Evolutionary conservation across 2,113 vertebrate genomes (phyloP).

Genomic region (Benitochromis conjunctus): DNA sequence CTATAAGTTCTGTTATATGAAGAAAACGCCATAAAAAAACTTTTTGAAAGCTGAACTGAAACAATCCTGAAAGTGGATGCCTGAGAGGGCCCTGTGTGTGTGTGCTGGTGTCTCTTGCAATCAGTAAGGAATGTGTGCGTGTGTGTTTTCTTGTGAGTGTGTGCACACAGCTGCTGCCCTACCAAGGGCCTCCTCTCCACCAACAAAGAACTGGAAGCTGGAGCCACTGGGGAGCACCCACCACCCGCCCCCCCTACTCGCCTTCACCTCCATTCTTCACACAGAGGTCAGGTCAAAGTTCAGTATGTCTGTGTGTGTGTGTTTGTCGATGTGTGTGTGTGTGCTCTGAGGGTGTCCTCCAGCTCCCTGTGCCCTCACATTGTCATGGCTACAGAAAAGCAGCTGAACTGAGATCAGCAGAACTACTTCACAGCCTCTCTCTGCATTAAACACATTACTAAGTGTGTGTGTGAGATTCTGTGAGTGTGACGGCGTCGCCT

Average conservation of each 20-base stretch:
- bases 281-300: constrained; percentile 48
- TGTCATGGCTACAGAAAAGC: constrained; percentile 62
- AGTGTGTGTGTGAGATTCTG: constrained; percentile 1
- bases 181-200: constrained; percentile 52
- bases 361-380: constrained; percentile 20
- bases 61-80: neutral
- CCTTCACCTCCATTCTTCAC: constrained; percentile 32
- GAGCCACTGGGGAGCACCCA: constrained; percentile 36
- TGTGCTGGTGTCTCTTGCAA: constrained; percentile 11
- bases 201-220: constrained; percentile 67
- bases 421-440: constrained; percentile 27
- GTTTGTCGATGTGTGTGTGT: neutral
- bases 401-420: constrained; percentile 51
- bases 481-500: neutral
- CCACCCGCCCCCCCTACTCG: neutral
- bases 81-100: neutral
- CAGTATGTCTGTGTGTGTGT: constrained; percentile 30
- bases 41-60: neutral
- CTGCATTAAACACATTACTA: constrained; percentile 48
- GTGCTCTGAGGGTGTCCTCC: neutral
- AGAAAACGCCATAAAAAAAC: neutral
- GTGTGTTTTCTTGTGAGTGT: constrained; percentile 5
- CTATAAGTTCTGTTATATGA: neutral
- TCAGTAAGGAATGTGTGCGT: constrained; percentile 47
- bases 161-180: constrained; percentile 58